A percentile compares a stretch with the other conserved stretches of the same genome.
Evolutionary conservation across 2,888 invertebrate genomes (phyloP).

Genomic region (Timema podura): DNA sequence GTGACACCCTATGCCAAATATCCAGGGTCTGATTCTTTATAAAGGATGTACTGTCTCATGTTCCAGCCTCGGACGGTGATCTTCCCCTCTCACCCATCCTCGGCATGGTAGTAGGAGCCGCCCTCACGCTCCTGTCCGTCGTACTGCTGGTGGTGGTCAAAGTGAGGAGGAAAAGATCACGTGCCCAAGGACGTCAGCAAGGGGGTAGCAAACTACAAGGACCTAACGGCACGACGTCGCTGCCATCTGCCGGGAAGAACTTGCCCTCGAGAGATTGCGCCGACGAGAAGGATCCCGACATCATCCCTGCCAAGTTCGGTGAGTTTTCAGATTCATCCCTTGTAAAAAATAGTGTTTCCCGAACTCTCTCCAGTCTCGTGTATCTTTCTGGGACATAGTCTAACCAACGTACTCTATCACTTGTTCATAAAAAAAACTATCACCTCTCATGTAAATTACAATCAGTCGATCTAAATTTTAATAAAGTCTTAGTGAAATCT

Average conservation of each 20-base stretch:
- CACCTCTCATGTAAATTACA: too few relatives aligned
- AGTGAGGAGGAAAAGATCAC: constrained; percentile 42
- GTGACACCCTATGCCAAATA: too few relatives aligned
- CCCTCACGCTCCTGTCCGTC: constrained; percentile 51
- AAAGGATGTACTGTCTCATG: too few relatives aligned
- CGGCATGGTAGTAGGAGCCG: constrained; percentile 53
- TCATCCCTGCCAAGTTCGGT: constrained; percentile 73
- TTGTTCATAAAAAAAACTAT: too few relatives aligned
- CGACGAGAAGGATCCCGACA: constrained; percentile 66
- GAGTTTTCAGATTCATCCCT: constrained; percentile 37
- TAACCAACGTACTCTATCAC: too few relatives aligned
- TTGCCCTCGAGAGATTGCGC: constrained; percentile 24
- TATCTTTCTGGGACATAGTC: too few relatives aligned
- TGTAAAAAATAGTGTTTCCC: not conserved
- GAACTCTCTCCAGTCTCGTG: too few relatives aligned
- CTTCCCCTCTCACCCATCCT: constrained; percentile 53
- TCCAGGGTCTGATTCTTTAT: too few relatives aligned
- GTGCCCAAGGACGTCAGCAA: constrained; percentile 37
- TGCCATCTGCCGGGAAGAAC: constrained; percentile 35
- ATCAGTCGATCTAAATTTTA: too few relatives aligned
- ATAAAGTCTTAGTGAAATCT: too few relatives aligned
- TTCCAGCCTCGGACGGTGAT: constrained; percentile 53
- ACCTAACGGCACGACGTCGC: constrained; percentile 38
- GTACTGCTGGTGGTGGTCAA: constrained; percentile 50
- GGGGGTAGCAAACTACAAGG: constrained; percentile 42